These are phyloP conservation scores for Pomatorhinus ruficollis DNA, from an alignment of 2,113 vertebrate genomes.

Conservation along the genomic window DNA sequence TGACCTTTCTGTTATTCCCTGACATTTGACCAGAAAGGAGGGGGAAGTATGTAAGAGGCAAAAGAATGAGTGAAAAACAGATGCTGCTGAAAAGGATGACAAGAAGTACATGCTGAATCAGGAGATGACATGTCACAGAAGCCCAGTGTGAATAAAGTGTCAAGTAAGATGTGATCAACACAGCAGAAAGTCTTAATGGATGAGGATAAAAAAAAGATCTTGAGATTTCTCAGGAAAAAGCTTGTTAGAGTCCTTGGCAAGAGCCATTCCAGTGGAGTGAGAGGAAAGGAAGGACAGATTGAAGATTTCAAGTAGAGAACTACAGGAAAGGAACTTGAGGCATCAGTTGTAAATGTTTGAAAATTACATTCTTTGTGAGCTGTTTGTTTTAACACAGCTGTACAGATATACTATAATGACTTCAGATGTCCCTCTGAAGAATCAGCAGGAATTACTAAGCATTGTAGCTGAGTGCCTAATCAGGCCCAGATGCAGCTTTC, in stretches of 20 bases:
- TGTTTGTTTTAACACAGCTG: slow-evolving; percentile 68
- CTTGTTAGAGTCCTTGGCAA: slow-evolving; percentile 14
- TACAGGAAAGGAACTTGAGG: slow-evolving; percentile 57
- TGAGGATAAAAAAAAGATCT: background rate
- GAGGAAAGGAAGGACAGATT: slow-evolving; percentile 40
- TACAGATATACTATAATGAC: slow-evolving; percentile 45
- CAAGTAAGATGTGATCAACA: background rate
- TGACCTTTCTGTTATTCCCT: background rate
- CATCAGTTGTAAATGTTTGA: slow-evolving; percentile 63
- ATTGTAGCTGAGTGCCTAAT: background rate
- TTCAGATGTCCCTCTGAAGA: slow-evolving; percentile 41
- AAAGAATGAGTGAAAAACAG: background rate
- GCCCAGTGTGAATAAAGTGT: background rate
- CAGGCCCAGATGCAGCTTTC: background rate
- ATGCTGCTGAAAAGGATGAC: background rate
- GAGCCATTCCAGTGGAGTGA: background rate
- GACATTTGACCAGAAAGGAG: background rate
- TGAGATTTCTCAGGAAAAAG: slow-evolving; percentile 15
- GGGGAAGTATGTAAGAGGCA: background rate
- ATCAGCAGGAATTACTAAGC: slow-evolving; percentile 16
- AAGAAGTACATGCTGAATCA: background rate
- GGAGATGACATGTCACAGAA: background rate
- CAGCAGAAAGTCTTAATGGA: background rate
- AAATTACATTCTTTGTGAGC: slow-evolving; percentile 62
- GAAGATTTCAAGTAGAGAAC: slow-evolving; percentile 52